Evolutionary conservation across 2,797 vertebrate genomes (phyloP).

Genomic region (Hipposideros larvatus): DNA sequence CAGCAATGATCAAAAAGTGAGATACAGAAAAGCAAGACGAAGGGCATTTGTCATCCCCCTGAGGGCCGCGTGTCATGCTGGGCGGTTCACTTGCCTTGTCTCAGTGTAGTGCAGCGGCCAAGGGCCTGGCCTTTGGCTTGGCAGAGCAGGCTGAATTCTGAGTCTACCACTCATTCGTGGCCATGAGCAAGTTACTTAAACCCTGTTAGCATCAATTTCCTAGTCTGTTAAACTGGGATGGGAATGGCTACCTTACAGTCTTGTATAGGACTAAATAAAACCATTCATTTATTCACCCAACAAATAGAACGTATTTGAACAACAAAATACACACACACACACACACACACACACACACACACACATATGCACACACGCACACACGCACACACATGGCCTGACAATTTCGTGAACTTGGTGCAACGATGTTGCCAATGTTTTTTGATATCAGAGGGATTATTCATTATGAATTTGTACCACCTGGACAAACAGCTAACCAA

Average conservation of each 20-base stretch:
- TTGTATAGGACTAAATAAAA: not conserved
- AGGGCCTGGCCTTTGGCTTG: not conserved
- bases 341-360: too few relatives aligned
- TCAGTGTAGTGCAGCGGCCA: not conserved
- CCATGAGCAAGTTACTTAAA: not conserved
- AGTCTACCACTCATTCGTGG: not conserved
- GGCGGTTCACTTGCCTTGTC: not conserved
- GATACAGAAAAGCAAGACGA: not conserved
- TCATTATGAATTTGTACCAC: too few relatives aligned
- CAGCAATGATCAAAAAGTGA: not conserved
- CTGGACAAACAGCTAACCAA: too few relatives aligned
- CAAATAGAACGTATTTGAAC: not conserved
- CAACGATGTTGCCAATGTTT: too few relatives aligned
- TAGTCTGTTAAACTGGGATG: not conserved
- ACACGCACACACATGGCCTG: too few relatives aligned
- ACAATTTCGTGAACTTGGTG: too few relatives aligned
- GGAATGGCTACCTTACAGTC: not conserved
- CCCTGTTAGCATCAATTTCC: not conserved
- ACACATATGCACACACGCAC: too few relatives aligned
- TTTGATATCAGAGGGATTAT: too few relatives aligned
- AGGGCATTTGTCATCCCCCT: not conserved
- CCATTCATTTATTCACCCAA: not conserved
- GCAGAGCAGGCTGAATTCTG: not conserved
- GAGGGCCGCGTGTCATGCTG: accelerated
- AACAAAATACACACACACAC: too few relatives aligned